Percentiles rank a stretch among this genome's conserved stretches.
phyloP scores from a whole-genome alignment of 2,888 invertebrate species.

The Temnothorax unifasciatus region DNA sequence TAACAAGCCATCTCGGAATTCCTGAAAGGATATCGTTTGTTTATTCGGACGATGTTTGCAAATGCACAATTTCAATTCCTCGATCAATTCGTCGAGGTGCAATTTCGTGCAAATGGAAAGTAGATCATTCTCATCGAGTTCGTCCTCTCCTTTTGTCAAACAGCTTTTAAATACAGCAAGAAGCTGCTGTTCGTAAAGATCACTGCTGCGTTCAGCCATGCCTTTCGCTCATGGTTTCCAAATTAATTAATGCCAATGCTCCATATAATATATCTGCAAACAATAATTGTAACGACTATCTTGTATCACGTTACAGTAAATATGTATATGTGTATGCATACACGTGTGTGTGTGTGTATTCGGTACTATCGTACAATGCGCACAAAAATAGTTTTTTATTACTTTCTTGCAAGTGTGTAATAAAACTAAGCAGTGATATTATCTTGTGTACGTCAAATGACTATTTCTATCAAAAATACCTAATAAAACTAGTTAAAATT shows the following conservation, averaged over 20 bases:
- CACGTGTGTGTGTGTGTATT: no score
- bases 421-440: not conserved
- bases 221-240: slow-evolving; percentile 77
- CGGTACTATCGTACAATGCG: no score
- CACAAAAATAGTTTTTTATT: not conserved
- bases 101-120: slow-evolving; percentile 91
- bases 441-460: not conserved
- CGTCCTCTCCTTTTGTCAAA: slow-evolving; percentile 90
- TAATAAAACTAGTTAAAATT: not conserved
- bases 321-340: not conserved
- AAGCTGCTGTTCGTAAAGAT: slow-evolving; percentile 94
- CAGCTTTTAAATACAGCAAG: slow-evolving; percentile 93
- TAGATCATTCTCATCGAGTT: slow-evolving; percentile 90
- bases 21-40: slow-evolving; percentile 89
- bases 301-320: not conserved
- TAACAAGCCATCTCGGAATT: slow-evolving; percentile 92
- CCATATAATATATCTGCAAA: slow-evolving; percentile 22
- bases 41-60: slow-evolving; percentile 81
- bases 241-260: slow-evolving; percentile 2
- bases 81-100: slow-evolving; percentile 92
- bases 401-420: not conserved
- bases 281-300: not conserved
- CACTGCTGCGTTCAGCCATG: slow-evolving; percentile 85
- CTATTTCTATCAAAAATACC: not conserved
- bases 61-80: slow-evolving; percentile 78